phyloP scores from a whole-genome alignment of 2,797 vertebrate species.

The Odontamblyopus rebecca region DNA sequence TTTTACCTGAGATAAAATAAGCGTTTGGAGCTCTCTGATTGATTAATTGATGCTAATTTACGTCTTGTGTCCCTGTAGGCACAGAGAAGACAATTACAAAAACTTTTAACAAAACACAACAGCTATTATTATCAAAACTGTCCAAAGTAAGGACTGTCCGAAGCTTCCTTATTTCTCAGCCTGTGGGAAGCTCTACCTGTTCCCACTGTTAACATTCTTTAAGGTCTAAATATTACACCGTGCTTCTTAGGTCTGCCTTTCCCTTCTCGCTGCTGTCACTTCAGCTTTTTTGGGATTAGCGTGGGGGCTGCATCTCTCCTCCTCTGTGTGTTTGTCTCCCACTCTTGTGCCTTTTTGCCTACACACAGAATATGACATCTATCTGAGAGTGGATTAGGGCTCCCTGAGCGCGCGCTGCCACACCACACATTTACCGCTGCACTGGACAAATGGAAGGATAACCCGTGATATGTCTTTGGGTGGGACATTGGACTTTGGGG shows the following conservation, averaged over 20 bases:
- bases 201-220: neutral
- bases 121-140: too few relatives aligned
- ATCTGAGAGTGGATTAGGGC: conserved; percentile 37
- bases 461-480: conserved; percentile 50
- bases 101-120: too few relatives aligned
- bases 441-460: conserved; percentile 46
- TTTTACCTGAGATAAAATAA: too few relatives aligned
- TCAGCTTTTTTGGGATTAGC: conserved; percentile 33
- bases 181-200: too few relatives aligned
- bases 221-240: neutral
- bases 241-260: neutral
- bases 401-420: conserved; percentile 33
- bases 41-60: too few relatives aligned
- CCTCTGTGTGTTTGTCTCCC: neutral
- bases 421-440: conserved; percentile 26
- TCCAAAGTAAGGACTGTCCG: too few relatives aligned
- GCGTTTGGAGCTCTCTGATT: too few relatives aligned
- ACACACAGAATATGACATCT: conserved; percentile 24
- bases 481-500: conserved; percentile 36
- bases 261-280: conserved; percentile 28
- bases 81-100: too few relatives aligned
- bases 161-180: too few relatives aligned
- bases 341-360: conserved; percentile 12
- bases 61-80: too few relatives aligned
- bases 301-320: conserved; percentile 15